phyloP scores from a whole-genome alignment of 1,140 invertebrate genomes.

The Vanessa atalanta region DNA sequence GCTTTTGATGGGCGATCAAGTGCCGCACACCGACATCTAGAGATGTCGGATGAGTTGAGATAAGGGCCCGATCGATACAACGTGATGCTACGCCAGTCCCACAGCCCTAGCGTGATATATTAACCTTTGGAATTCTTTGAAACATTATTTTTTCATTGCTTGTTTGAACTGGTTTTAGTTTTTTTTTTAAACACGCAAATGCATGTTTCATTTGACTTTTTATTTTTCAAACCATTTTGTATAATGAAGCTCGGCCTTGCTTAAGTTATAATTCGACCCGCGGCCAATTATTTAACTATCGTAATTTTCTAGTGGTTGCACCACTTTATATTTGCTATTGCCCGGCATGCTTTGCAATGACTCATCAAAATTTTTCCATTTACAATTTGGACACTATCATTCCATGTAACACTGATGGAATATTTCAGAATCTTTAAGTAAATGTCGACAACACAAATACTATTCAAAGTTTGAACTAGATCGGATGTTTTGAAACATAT shows the following conservation, averaged over 20 bases:
- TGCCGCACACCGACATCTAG: slow-evolving; percentile 14
- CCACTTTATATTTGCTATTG: neutral
- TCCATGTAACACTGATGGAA: too few species aligned
- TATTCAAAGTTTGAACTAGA: too few species aligned
- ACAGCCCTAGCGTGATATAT: slow-evolving; percentile 13
- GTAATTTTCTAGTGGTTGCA: neutral
- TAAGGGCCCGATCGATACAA: slow-evolving; percentile 28
- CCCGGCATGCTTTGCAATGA: too few species aligned
- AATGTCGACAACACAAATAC: too few species aligned
- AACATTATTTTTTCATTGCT: neutral
- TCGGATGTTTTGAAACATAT: too few species aligned
- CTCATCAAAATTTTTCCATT: too few species aligned
- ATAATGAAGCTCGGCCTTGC: slow-evolving; percentile 1
- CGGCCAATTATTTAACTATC: neutral
- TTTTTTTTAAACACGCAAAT: neutral
- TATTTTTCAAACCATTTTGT: neutral
- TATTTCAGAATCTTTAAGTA: too few species aligned
- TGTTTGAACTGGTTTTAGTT: neutral
- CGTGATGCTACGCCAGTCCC: neutral
- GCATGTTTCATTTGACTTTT: neutral
- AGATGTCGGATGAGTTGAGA: slow-evolving; percentile 2
- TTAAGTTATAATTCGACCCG: slow-evolving; percentile 1
- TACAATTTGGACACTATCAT: too few species aligned
- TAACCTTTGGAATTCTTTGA: slow-evolving; percentile 17
- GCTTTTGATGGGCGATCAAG: slow-evolving; percentile 26